A percentile compares a stretch with the other conserved stretches of the same genome.
These are phyloP conservation scores for Platycercus adscitus DNA, from an alignment of 2,113 vertebrate species.

Conservation along the genomic window DNA sequence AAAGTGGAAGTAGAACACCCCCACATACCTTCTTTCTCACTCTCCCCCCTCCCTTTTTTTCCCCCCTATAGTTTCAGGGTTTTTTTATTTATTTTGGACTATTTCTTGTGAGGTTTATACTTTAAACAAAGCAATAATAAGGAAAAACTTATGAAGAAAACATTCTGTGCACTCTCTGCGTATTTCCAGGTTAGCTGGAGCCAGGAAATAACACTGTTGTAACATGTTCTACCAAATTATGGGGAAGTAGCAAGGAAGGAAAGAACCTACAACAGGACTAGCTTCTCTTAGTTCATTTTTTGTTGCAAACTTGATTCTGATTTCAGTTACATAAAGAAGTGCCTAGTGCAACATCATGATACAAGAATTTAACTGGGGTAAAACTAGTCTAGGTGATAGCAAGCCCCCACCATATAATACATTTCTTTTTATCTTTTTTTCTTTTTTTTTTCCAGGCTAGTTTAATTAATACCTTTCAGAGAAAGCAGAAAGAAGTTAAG, in stretches of 20 bases:
- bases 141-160: not conserved
- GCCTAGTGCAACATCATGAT: not conserved
- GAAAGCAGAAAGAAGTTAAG: not conserved
- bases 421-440: not conserved
- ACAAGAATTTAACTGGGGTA: not conserved
- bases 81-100: not conserved
- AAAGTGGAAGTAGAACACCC: not conserved
- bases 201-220: not conserved
- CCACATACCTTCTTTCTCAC: rapidly evolving
- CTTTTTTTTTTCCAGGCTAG: not conserved
- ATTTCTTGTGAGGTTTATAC: not conserved
- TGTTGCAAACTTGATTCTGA: not conserved
- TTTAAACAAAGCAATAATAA: not conserved
- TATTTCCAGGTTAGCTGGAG: not conserved
- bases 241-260: not conserved
- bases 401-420: not conserved
- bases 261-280: not conserved
- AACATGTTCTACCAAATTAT: not conserved
- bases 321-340: not conserved
- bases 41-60: not conserved
- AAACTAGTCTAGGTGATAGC: not conserved
- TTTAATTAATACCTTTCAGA: not conserved
- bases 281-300: not conserved
- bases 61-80: too few species aligned
- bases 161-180: not conserved